Conservation (phyloP, 2,888 invertebrate genomes). For the Fabriciana adippe region DNA sequence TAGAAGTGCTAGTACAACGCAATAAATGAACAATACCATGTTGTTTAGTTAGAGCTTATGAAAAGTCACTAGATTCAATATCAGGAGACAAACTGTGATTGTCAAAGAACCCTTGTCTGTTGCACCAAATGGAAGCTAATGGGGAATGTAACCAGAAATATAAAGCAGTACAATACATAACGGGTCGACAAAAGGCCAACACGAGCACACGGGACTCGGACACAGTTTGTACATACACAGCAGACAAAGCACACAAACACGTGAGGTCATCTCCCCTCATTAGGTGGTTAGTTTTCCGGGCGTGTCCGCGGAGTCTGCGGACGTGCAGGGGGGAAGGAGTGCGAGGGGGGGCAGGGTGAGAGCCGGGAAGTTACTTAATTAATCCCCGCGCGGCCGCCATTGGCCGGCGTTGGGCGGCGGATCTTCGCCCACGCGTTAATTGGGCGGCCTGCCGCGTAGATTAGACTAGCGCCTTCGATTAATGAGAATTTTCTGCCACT, state of each 20-base stretch:
- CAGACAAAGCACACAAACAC: slow-evolving; percentile 68
- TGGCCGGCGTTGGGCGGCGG: slow-evolving; percentile 76
- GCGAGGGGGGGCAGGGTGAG: slow-evolving; percentile 51
- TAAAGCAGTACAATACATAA: slow-evolving; percentile 55
- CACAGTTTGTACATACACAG: slow-evolving; percentile 61
- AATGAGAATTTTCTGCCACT: slow-evolving; percentile 65
- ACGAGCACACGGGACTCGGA: slow-evolving; percentile 56
- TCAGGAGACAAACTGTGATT: slow-evolving; percentile 20
- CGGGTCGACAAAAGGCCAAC: slow-evolving; percentile 70
- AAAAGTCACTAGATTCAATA: slow-evolving; percentile 18
- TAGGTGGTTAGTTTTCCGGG: slow-evolving; percentile 83
- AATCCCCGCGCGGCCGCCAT: slow-evolving; percentile 80
- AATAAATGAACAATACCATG: not conserved
- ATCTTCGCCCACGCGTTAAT: slow-evolving; percentile 80
- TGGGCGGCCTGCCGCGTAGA: slow-evolving; percentile 74
- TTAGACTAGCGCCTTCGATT: slow-evolving; percentile 63
- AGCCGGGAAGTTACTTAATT: slow-evolving; percentile 81
- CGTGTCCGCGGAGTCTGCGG: slow-evolving; percentile 80
- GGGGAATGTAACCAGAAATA: slow-evolving; percentile 33
- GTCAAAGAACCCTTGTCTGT: slow-evolving; percentile 20
- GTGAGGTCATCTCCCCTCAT: slow-evolving; percentile 83
- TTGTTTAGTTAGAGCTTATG: not conserved
- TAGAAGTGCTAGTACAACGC: too few relatives aligned
- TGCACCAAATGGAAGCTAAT: slow-evolving; percentile 41
- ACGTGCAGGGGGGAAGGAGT: slow-evolving; percentile 55